Conservation (phyloP, 1,140 invertebrate genomes). For the Idris sp. region DNA sequence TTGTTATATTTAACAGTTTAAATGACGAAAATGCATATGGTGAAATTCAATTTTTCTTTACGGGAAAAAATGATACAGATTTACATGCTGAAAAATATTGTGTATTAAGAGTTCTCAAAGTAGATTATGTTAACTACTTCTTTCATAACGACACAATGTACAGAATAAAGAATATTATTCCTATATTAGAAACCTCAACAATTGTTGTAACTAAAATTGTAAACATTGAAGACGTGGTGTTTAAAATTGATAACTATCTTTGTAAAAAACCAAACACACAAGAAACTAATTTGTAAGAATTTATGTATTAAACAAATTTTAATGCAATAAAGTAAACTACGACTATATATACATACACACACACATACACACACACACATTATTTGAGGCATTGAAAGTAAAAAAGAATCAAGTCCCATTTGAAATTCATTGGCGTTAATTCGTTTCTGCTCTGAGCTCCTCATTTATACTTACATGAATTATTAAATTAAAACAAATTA, state of each 20-base stretch:
- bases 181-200: neutral
- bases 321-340: too few relatives aligned
- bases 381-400: too few relatives aligned
- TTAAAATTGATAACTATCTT: neutral
- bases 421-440: too few relatives aligned
- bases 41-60: conserved; percentile 1
- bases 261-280: neutral
- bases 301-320: too few relatives aligned
- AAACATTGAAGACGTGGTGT: neutral
- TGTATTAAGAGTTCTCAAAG: neutral
- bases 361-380: too few relatives aligned
- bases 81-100: neutral
- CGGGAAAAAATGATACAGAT: neutral
- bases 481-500: too few relatives aligned
- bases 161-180: neutral
- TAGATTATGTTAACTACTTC: neutral
- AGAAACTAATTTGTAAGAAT: neutral
- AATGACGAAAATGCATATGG: neutral
- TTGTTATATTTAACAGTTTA: neutral
- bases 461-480: too few relatives aligned
- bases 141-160: neutral
- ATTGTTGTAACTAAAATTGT: neutral
- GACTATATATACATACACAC: too few relatives aligned
- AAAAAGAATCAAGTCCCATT: too few relatives aligned
- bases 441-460: too few relatives aligned